Base-by-base conservation (phyloP, 2,888 invertebrate species). In the Linnaemya tessellans region DNA sequence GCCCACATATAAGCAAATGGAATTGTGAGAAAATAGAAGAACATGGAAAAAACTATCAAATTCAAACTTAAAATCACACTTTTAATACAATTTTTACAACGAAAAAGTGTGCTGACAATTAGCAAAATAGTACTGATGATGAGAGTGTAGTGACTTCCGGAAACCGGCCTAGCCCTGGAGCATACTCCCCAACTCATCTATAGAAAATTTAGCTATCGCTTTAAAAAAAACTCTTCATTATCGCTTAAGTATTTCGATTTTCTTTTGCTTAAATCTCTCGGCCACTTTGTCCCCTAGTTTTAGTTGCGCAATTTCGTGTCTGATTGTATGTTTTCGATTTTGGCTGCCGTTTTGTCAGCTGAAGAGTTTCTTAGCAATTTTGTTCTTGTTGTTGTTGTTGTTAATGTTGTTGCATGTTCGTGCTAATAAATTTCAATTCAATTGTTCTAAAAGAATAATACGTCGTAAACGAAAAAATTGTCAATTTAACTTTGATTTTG, bases 401-500 rank as follows among this genome's bases (percentile, higher is more conserved):
- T 51, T 49, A 22, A 25, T 80, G 65, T 58, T 62, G 51, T 64
- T 41, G 38, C 80, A 49, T 80, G 56, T 71, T 64, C 75, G 75
- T 71, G 77, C 82, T 70, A 82, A 82, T 77, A 82, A 82, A 77
- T 82, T 77, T 75, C 64, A 82, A 82, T 82, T 77, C 82, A 71
- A 82, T 82, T 82, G 82, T 82, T 82, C 68, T 77, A 30, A 56
- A 60, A 64, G 70, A 71, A 82, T 70, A 75, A 75, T 77, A 71
- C 46, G 25, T 65, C 46, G 64, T 30, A 71, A 71, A 58, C 18
- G 46, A 78, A 65, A 54, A 81, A 79, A 82, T 79, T 85, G 84
- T 85, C 84, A 85, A 85, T 85, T 85, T 85, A 79, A 20, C 65
- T 70, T 70, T 75, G 79, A 82, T 70, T 70, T 74, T 77, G 73